Evolutionary conservation across 2,113 vertebrate species (phyloP).

Genomic region (Delphinus delphis): DNA sequence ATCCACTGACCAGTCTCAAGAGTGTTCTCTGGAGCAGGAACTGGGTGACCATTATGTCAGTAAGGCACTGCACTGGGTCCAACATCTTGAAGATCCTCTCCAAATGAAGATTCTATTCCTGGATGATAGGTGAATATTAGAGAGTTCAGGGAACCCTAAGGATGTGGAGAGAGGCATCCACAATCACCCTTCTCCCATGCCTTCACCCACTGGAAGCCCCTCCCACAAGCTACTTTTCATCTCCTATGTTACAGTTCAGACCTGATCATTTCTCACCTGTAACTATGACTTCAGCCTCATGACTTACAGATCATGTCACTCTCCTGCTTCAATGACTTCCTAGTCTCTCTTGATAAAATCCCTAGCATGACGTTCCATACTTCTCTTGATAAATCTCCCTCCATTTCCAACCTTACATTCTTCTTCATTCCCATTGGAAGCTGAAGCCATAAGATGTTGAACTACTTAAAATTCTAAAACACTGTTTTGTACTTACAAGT

Average conservation of each 20-base stretch:
- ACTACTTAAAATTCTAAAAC: background rate
- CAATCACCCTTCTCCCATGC: fast-evolving
- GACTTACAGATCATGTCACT: no score
- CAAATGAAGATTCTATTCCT: background rate
- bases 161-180: background rate
- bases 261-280: fast-evolving
- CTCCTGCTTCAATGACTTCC: background rate
- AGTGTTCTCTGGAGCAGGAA: background rate
- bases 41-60: fast-evolving
- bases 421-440: background rate
- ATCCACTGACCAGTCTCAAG: background rate
- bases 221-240: background rate
- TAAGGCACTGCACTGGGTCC: fast-evolving
- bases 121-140: no score
- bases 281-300: background rate
- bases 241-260: background rate
- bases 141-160: background rate
- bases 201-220: no score
- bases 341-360: background rate
- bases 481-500: fast-evolving
- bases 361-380: fast-evolving
- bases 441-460: background rate
- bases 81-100: background rate
- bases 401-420: fast-evolving
- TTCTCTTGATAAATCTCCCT: no score